Evolutionary conservation across 2,888 invertebrate species (phyloP).

Genomic region (Heliconius ethilla): DNA sequence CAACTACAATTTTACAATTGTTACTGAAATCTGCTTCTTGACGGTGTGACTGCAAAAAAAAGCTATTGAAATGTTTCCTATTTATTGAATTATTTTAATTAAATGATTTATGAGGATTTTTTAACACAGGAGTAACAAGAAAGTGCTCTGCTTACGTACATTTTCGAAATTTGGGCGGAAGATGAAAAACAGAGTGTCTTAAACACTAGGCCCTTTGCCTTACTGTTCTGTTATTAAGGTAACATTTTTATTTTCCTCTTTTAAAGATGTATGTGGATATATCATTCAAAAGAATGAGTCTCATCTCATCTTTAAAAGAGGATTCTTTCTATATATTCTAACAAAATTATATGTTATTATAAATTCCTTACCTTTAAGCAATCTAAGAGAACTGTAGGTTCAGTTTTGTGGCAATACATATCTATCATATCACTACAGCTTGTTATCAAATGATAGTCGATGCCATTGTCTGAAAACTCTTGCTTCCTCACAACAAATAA

Average conservation of each 20-base stretch:
- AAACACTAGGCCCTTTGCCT: too few relatives aligned
- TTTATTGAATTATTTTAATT: too few relatives aligned
- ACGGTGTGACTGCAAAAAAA: constrained; percentile 82
- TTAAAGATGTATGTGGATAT: too few relatives aligned
- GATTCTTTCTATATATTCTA: background rate
- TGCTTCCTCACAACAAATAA: constrained; percentile 93
- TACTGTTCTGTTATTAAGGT: too few relatives aligned
- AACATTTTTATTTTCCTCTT: too few relatives aligned
- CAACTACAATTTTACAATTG: constrained; percentile 91
- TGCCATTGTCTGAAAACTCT: constrained; percentile 92
- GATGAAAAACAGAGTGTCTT: too few relatives aligned
- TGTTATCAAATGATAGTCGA: constrained; percentile 92
- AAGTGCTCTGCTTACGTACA: too few relatives aligned
- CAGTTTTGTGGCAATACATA: constrained; percentile 89
- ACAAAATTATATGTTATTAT: background rate
- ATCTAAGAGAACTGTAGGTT: constrained; percentile 86
- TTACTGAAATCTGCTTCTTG: constrained; percentile 90
- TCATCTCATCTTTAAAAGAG: background rate
- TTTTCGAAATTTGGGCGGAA: too few relatives aligned
- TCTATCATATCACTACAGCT: constrained; percentile 94
- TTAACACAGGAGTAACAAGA: too few relatives aligned
- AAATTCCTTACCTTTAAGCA: constrained; percentile 85
- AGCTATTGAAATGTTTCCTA: constrained; percentile 1
- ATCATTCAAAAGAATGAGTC: too few relatives aligned
- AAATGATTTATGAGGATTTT: too few relatives aligned